These are phyloP conservation scores for Ceratosolen fusciceps DNA, from an alignment of 1,140 invertebrate species.

Conservation along the genomic window DNA sequence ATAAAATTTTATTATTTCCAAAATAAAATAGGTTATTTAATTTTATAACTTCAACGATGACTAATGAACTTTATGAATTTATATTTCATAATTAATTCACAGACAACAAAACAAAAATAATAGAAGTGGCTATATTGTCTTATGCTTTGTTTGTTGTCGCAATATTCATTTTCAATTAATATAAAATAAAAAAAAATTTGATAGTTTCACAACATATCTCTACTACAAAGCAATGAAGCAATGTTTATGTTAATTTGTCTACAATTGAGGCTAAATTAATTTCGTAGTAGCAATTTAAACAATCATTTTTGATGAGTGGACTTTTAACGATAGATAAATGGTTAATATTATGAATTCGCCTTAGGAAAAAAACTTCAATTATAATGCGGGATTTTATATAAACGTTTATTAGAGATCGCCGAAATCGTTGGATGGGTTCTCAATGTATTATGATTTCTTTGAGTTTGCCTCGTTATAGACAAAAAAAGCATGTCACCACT, in stretches of 20 bases:
- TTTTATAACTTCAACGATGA: not conserved
- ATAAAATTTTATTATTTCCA: not conserved
- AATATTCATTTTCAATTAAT: conserved; percentile 31
- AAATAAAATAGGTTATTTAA: not conserved
- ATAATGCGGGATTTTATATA: not conserved
- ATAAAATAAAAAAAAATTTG: no score
- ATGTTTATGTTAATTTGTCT: conserved; percentile 2
- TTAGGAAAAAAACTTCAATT: conserved; percentile 19
- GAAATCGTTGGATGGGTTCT: not conserved
- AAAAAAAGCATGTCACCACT: not conserved
- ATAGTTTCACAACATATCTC: not conserved
- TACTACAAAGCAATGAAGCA: not conserved
- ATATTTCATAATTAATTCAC: not conserved
- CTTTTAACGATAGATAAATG: conserved; percentile 7
- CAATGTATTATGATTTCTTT: conserved; percentile 10
- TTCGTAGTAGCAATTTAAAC: not conserved
- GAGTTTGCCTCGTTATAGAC: not conserved
- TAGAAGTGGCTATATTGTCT: conserved; percentile 16
- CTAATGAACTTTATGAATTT: not conserved
- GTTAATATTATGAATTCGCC: not conserved
- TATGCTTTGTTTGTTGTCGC: conserved; percentile 22
- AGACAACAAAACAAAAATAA: not conserved
- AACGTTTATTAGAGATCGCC: not conserved
- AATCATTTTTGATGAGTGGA: not conserved
- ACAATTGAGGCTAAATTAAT: conserved; percentile 24